phyloP scores from a whole-genome alignment of 2,888 invertebrate species.

The Gari tellinella region DNA sequence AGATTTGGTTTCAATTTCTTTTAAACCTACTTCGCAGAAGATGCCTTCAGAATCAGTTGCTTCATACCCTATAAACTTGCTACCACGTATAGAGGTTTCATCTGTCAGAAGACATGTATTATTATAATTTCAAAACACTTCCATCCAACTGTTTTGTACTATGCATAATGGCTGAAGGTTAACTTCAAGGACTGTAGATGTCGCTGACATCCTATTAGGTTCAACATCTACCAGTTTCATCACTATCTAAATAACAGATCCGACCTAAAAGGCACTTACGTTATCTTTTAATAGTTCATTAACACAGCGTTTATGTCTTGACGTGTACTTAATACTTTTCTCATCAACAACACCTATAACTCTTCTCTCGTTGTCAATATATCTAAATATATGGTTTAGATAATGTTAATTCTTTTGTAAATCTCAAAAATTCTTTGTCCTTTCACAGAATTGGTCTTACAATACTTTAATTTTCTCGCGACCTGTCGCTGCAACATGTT shows the following conservation, averaged over 20 bases:
- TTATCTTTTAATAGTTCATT: constrained; percentile 36
- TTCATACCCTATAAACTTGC: constrained; percentile 48
- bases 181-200: constrained; percentile 42
- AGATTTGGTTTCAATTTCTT: constrained; percentile 51
- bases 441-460: constrained; percentile 1
- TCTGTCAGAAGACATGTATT: constrained; percentile 40
- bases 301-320: constrained; percentile 28
- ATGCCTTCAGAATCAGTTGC: constrained; percentile 37
- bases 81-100: constrained; percentile 44
- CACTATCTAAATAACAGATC: constrained; percentile 18
- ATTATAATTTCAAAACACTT: constrained; percentile 37
- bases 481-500: constrained; percentile 12
- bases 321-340: constrained; percentile 18
- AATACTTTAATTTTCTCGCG: constrained; percentile 12
- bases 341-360: constrained; percentile 35
- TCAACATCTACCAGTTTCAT: constrained; percentile 37
- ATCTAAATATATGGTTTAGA: constrained; percentile 7
- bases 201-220: constrained; percentile 32
- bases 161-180: constrained; percentile 42
- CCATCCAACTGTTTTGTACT: constrained; percentile 37
- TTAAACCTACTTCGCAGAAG: constrained; percentile 41
- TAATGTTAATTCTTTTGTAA: constrained; percentile 19
- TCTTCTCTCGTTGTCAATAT: constrained; percentile 20
- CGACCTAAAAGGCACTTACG: constrained; percentile 39
- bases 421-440: constrained; percentile 3